These are phyloP conservation scores for Trichonephila inaurata DNA, from an alignment of 1,140 invertebrate species.

Conservation along the genomic window DNA sequence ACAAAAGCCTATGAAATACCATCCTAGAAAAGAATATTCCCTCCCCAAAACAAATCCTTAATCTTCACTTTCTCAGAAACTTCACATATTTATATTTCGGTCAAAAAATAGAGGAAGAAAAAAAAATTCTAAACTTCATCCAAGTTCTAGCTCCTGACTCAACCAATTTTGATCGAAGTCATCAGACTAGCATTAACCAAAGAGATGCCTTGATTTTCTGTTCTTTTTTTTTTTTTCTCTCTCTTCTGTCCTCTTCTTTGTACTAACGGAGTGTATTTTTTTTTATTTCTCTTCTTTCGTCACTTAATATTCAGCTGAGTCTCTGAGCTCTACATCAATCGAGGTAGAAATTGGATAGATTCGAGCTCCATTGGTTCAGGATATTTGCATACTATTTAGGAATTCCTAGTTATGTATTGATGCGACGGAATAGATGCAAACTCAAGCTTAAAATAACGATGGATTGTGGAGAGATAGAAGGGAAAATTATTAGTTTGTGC, in stretches of 20 bases:
- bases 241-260: not conserved
- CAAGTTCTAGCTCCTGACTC: not conserved
- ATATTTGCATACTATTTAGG: slow-evolving; percentile 44
- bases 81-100: slow-evolving; percentile 19
- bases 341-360: slow-evolving; percentile 8
- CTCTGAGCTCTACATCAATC: not conserved
- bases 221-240: slow-evolving; percentile 9
- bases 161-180: slow-evolving; percentile 55
- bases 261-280: not conserved
- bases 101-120: not conserved
- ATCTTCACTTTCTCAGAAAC: slow-evolving; percentile 35
- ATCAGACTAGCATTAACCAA: slow-evolving; percentile 46
- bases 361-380: slow-evolving; percentile 33
- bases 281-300: not conserved
- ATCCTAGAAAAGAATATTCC: not conserved
- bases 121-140: not conserved
- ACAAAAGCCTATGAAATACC: not conserved
- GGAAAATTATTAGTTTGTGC: not conserved
- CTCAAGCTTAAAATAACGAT: slow-evolving; percentile 15
- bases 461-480: not conserved
- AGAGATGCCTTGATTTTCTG: slow-evolving; percentile 3
- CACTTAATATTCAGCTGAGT: slow-evolving; percentile 28
- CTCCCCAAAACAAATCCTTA: slow-evolving; percentile 1
- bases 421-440: slow-evolving; percentile 7
- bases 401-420: slow-evolving; percentile 16